Evolutionary conservation across 2,113 vertebrate species (phyloP).

Genomic region (Saimiri boliviensis): DNA sequence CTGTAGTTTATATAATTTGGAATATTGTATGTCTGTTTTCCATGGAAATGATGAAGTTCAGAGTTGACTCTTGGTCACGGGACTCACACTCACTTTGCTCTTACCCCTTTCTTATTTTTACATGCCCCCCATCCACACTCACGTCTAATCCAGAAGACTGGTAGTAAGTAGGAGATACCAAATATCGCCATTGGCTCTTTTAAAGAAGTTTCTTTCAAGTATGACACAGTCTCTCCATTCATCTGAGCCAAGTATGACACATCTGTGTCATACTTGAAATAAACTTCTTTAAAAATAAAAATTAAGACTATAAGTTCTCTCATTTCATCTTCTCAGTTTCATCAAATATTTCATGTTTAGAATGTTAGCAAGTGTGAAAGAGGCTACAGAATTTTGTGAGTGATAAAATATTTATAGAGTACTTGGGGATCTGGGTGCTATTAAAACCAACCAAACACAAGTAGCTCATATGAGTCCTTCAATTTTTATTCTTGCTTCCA

Average conservation of each 20-base stretch:
- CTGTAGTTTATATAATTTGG: not conserved
- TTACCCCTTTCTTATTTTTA: not conserved
- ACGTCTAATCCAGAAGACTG: not conserved
- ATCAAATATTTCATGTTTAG: not conserved
- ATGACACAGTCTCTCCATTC: too few species aligned
- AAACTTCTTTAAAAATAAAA: not conserved
- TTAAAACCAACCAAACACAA: constrained; percentile 31
- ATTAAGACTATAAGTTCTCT: not conserved
- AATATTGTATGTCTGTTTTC: not conserved
- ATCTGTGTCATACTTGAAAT: not conserved
- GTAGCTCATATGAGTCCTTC: not conserved
- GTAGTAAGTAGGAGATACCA: not conserved
- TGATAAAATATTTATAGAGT: not conserved
- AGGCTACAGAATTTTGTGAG: not conserved
- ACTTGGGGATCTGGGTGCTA: not conserved
- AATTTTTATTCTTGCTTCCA: constrained; percentile 21
- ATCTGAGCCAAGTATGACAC: not conserved
- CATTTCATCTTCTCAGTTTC: not conserved
- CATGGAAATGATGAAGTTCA: not conserved
- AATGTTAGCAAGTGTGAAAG: not conserved
- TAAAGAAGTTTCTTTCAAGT: too few species aligned
- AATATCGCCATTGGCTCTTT: not conserved
- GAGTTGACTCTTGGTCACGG: not conserved
- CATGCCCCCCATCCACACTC: not conserved
- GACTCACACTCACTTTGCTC: not conserved